Percentiles rank a stretch among this genome's conserved stretches.
Evolutionary conservation across 1,140 invertebrate genomes (phyloP).

Genomic region (Nylanderia fulva): DNA sequence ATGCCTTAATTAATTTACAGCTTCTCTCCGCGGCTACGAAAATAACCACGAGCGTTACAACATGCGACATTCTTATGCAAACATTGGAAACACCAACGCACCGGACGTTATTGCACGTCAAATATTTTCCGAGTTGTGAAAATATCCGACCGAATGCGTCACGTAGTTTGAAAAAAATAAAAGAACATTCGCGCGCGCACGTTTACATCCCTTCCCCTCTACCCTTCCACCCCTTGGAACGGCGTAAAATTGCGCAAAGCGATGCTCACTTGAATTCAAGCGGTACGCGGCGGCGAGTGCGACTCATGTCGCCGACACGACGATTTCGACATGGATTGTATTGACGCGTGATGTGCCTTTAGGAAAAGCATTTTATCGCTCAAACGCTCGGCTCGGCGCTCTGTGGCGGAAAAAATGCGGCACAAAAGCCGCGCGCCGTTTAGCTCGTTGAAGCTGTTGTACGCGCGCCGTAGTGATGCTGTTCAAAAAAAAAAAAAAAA

Average conservation of each 20-base stretch:
- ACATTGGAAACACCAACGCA: constrained; percentile 36
- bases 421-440: constrained; percentile 33
- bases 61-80: constrained; percentile 57
- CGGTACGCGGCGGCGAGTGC: constrained; percentile 40
- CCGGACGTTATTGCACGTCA: constrained; percentile 53
- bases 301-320: constrained; percentile 19
- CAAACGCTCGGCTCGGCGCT: constrained; percentile 23
- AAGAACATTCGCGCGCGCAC: constrained; percentile 43
- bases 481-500: neutral
- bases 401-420: constrained; percentile 15
- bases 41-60: constrained; percentile 51
- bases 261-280: constrained; percentile 48
- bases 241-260: constrained; percentile 59
- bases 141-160: constrained; percentile 55
- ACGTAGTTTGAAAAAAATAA: constrained; percentile 40
- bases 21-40: constrained; percentile 23
- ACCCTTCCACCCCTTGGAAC: too few species aligned
- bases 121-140: constrained; percentile 60
- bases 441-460: neutral
- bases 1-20: constrained; percentile 58
- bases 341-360: constrained; percentile 53
- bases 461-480: neutral
- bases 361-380: constrained; percentile 49
- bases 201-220: constrained; percentile 43
- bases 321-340: constrained; percentile 48